Evolutionary conservation across 2,113 vertebrate genomes (phyloP).

Genomic region (Gobio gobio): DNA sequence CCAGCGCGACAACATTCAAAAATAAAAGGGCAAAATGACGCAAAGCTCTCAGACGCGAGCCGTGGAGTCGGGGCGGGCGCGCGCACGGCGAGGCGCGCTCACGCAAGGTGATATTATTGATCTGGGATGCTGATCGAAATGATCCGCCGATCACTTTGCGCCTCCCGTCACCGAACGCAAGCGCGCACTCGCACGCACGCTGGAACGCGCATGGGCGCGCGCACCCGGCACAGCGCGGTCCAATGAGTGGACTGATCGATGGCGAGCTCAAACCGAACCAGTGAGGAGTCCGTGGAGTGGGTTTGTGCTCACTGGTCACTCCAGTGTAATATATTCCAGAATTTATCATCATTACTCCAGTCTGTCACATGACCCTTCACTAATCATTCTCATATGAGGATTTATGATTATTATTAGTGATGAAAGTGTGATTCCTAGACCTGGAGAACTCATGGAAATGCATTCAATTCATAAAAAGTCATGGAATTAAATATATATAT

Average conservation of each 20-base stretch:
- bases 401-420: no score
- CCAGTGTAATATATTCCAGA: no score
- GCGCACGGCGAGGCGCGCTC: constrained; percentile 20
- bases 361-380: no score
- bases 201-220: not conserved
- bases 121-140: not conserved
- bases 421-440: no score
- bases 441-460: no score
- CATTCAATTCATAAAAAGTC: no score
- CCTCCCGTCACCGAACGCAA: not conserved
- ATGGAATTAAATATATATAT: no score
- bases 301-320: no score
- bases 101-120: not conserved
- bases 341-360: no score
- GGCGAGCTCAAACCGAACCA: not conserved
- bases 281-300: not conserved
- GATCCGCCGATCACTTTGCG: constrained; percentile 3
- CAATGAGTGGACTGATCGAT: not conserved
- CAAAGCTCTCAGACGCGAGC: not conserved
- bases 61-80: constrained; percentile 5
- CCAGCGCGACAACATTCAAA: constrained; percentile 27
- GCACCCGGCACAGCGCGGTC: not conserved
- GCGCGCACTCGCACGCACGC: not conserved
- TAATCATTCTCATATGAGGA: no score
- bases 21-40: not conserved